These are phyloP conservation scores for Hermaeophaga mercurialis DNA, from an alignment of 2,888 invertebrate genomes.

Conservation along the genomic window DNA sequence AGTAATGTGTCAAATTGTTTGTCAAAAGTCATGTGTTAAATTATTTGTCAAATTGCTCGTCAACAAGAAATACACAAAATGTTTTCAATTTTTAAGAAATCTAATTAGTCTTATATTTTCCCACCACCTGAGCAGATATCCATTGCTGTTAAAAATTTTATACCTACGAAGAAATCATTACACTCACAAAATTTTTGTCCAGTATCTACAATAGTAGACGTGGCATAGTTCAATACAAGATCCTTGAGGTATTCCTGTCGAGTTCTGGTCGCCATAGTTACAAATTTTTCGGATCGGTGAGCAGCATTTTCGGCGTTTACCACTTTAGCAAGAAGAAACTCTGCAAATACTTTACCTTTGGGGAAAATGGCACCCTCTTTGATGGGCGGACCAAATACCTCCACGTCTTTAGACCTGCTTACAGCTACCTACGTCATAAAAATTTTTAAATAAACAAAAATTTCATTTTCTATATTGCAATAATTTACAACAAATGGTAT, in stretches of 20 bases:
- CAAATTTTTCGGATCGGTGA: slow-evolving; percentile 94
- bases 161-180: slow-evolving; percentile 31
- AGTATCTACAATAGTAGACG: slow-evolving; percentile 79
- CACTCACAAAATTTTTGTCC: slow-evolving; percentile 86
- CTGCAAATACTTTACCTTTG: slow-evolving; percentile 92
- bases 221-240: slow-evolving; percentile 82
- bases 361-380: slow-evolving; percentile 84
- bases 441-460: no score
- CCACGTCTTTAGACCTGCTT: slow-evolving; percentile 87
- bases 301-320: slow-evolving; percentile 98
- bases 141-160: slow-evolving; percentile 23
- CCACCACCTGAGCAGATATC: slow-evolving; percentile 22
- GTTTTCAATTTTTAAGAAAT: no score
- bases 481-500: no score
- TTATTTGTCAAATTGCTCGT: no score
- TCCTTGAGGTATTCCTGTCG: slow-evolving; percentile 95
- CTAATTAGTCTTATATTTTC: slow-evolving; percentile 19
- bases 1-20: no score
- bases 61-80: no score
- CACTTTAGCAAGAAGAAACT: slow-evolving; percentile 92
- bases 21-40: no score
- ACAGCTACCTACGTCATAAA: slow-evolving; percentile 49
- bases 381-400: slow-evolving; percentile 95
- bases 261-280: slow-evolving; percentile 95
- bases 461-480: neutral